Conservation (phyloP, 2,888 invertebrate genomes). For the Nipponacmea schrenckii region DNA sequence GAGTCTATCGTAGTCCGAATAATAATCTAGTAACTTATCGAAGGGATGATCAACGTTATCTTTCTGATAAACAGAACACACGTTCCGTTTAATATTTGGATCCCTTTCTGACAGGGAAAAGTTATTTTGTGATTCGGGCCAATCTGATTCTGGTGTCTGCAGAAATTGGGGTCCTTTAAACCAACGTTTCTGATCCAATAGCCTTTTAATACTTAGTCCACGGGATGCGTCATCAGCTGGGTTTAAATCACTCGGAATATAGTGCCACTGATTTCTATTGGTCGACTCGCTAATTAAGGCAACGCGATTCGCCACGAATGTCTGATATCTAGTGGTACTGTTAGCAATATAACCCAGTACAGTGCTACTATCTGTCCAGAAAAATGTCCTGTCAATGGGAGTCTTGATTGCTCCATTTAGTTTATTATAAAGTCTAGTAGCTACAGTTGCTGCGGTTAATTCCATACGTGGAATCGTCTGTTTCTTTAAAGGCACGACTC, state of each 20-base stretch:
- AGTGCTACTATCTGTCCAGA: neutral
- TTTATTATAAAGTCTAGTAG: neutral
- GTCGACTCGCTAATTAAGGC: constrained; percentile 5
- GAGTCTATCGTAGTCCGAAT: neutral
- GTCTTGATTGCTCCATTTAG: neutral
- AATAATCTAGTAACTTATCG: neutral
- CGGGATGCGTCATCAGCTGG: constrained; percentile 7
- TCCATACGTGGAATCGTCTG: constrained; percentile 3
- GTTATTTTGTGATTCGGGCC: neutral
- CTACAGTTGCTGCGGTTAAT: neutral
- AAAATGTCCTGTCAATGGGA: neutral
- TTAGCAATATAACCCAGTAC: constrained; percentile 12
- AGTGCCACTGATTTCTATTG: neutral
- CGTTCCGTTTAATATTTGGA: constrained; percentile 6
- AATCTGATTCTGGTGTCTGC: neutral
- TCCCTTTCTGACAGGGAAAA: neutral
- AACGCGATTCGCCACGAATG: constrained; percentile 16
- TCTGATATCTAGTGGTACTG: constrained; percentile 7
- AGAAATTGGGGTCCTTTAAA: constrained; percentile 11
- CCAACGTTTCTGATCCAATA: neutral
- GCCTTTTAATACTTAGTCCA: neutral
- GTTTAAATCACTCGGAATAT: neutral
- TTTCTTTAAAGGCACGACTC: constrained; percentile 22
- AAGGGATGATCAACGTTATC: neutral
- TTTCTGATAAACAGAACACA: neutral